phyloP scores from a whole-genome alignment of 2,797 vertebrate species.

The Synaphobranchus kaupii region DNA sequence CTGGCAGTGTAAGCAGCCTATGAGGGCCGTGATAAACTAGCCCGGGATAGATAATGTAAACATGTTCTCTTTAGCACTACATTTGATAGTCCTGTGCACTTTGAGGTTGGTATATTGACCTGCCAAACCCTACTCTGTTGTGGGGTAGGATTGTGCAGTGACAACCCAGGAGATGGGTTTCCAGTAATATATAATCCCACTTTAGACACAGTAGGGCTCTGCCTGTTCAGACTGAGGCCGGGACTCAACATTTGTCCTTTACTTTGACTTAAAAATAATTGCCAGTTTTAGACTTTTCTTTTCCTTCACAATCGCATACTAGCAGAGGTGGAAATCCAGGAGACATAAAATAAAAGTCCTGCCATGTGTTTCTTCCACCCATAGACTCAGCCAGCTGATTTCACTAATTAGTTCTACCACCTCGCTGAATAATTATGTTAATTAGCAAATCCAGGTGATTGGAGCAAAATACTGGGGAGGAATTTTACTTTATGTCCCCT shows the following conservation, averaged over 20 bases:
- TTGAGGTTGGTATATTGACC: not conserved
- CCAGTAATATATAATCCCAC: not conserved
- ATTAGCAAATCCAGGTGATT: too few species aligned
- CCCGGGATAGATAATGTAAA: not conserved
- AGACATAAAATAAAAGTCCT: too few species aligned
- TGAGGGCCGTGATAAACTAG: conserved; percentile 16
- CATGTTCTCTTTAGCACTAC: not conserved
- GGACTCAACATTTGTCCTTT: not conserved
- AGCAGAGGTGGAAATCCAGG: too few species aligned
- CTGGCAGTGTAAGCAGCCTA: not conserved
- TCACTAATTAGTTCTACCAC: too few species aligned
- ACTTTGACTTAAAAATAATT: not conserved
- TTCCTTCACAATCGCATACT: not conserved
- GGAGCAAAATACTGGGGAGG: too few species aligned
- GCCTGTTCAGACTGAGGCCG: not conserved
- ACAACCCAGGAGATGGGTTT: not conserved
- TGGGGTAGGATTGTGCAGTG: not conserved
- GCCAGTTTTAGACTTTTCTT: not conserved
- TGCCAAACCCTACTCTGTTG: not conserved
- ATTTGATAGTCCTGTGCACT: conserved; percentile 9
- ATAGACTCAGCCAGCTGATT: too few species aligned
- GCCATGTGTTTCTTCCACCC: too few species aligned
- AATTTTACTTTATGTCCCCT: too few species aligned
- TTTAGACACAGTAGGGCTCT: not conserved
- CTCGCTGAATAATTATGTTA: too few species aligned